These are phyloP conservation scores for Thera britannica DNA, from an alignment of 2,888 invertebrate species.

Conservation along the genomic window DNA sequence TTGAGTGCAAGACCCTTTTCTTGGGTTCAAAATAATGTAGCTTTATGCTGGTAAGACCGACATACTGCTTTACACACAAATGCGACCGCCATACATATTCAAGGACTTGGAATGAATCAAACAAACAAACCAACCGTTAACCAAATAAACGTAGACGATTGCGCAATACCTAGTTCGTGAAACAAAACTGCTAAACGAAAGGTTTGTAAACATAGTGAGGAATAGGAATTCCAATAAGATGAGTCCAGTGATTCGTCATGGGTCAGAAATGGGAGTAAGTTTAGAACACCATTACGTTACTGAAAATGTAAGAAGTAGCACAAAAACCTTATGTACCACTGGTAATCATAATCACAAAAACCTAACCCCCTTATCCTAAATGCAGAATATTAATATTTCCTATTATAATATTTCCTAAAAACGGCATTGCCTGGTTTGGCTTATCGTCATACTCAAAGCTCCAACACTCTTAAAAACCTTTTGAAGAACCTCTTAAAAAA, in stretches of 20 bases:
- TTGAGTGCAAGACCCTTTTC: no score
- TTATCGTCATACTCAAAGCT: no score
- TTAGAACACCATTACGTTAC: background rate
- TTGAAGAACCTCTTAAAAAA: background rate
- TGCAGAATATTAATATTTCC: no score
- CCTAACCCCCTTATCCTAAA: background rate
- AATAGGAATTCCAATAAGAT: conserved; percentile 37
- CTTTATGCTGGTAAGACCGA: background rate
- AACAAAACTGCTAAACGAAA: conserved; percentile 25
- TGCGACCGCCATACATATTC: conserved; percentile 13
- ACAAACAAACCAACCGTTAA: conserved; percentile 31
- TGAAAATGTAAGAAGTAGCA: background rate
- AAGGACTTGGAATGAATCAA: conserved; percentile 28
- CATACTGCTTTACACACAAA: conserved; percentile 8
- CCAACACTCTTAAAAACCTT: no score
- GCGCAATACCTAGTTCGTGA: conserved; percentile 20
- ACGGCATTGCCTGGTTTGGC: no score
- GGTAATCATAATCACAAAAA: background rate
- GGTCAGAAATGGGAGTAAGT: background rate
- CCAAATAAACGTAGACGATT: conserved; percentile 34
- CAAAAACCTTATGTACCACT: no score
- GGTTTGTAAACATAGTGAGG: conserved; percentile 28
- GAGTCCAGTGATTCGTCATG: conserved; percentile 24
- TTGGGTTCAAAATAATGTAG: no score
- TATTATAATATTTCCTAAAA: no score